A percentile compares a stretch with the other conserved stretches of the same genome.
These are phyloP conservation scores for Meta bourneti DNA, from an alignment of 2,888 invertebrate genomes.

Conservation along the genomic window DNA sequence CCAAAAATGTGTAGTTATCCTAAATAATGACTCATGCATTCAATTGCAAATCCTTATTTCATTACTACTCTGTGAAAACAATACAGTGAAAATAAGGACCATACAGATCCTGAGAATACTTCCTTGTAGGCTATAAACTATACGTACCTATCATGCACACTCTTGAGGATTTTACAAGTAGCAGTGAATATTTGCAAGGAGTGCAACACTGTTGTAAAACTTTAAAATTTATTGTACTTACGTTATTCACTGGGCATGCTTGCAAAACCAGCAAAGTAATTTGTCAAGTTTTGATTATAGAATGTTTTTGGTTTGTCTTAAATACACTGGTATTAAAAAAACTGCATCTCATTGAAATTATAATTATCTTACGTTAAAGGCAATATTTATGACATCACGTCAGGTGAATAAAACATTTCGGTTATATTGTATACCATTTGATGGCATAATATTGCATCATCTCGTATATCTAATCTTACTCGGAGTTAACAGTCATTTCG, in stretches of 20 bases:
- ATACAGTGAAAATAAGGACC: conserved; percentile 29
- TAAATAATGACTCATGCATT: conserved; percentile 57
- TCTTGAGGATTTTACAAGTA: conserved; percentile 38
- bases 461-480: no score
- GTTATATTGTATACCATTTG: neutral
- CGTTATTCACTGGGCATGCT: conserved; percentile 58
- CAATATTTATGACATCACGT: neutral
- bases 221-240: conserved; percentile 40
- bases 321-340: neutral
- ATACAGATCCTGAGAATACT: conserved; percentile 58
- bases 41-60: conserved; percentile 59
- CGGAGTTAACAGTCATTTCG: no score
- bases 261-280: conserved; percentile 40
- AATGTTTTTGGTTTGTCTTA: neutral
- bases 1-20: conserved; percentile 73
- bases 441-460: neutral
- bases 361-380: neutral
- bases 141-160: conserved; percentile 52
- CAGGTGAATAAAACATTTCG: neutral
- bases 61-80: conserved; percentile 40
- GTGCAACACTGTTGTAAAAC: conserved; percentile 26
- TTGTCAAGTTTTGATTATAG: conserved; percentile 36
- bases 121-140: conserved; percentile 63
- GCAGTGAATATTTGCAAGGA: conserved; percentile 46
- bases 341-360: conserved; percentile 6